A percentile compares a stretch with the other conserved stretches of the same genome.
These are phyloP conservation scores for Australoheros scitulus DNA, from an alignment of 2,113 vertebrate species.

Conservation along the genomic window DNA sequence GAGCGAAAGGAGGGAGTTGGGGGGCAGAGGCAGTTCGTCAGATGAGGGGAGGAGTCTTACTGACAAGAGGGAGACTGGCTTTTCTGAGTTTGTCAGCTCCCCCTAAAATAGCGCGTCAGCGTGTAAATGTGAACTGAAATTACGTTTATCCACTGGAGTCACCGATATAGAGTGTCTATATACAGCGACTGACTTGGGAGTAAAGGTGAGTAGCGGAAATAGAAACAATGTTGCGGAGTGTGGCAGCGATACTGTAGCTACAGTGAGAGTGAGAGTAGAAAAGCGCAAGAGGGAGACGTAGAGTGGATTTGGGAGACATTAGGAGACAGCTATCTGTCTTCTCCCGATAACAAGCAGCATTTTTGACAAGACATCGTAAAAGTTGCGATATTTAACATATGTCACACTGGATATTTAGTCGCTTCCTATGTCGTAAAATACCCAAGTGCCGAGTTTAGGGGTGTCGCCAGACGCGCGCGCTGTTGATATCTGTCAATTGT, in stretches of 20 bases:
- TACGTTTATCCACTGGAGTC: constrained; percentile 80
- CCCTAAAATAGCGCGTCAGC: constrained; percentile 83
- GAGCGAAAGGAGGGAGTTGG: constrained; percentile 18
- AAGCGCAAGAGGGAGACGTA: constrained; percentile 77
- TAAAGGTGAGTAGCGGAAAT: constrained; percentile 84
- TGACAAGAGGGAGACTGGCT: constrained; percentile 82
- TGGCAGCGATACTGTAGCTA: constrained; percentile 48
- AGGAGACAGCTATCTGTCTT: constrained; percentile 18
- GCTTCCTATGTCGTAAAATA: constrained; percentile 6
- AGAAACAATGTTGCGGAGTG: constrained; percentile 78
- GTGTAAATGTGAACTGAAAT: constrained; percentile 83
- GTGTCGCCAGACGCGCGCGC: constrained; percentile 28
- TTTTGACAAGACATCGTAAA: not conserved
- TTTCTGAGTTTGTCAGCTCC: constrained; percentile 85
- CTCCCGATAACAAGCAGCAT: not conserved
- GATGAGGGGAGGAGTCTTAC: constrained; percentile 76
- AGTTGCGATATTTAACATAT: not conserved
- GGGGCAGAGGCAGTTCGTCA: constrained; percentile 54
- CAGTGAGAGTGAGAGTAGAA: constrained; percentile 52
- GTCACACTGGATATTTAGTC: not conserved
- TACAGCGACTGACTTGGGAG: constrained; percentile 77
- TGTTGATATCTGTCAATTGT: constrained; percentile 47
- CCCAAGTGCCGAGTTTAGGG: constrained; percentile 5
- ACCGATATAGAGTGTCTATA: constrained; percentile 82
- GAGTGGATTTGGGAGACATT: constrained; percentile 57